These are phyloP conservation scores for Murina feae DNA, from an alignment of 2,113 vertebrate genomes.

Conservation along the genomic window DNA sequence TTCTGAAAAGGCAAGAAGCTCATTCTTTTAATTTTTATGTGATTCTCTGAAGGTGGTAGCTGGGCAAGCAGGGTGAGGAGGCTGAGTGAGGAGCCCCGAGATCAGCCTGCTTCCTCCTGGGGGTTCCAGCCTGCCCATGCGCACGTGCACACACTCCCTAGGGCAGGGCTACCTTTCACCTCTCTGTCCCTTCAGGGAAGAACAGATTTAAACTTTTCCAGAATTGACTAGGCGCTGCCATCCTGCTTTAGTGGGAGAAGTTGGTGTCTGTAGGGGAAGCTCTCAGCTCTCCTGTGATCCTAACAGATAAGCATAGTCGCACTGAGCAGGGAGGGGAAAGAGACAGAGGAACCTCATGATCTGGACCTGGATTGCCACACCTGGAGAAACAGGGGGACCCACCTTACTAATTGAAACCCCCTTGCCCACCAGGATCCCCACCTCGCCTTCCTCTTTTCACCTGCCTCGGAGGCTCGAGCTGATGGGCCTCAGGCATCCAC, in stretches of 20 bases:
- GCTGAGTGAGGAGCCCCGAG: neutral
- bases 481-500: neutral
- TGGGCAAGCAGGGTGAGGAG: neutral
- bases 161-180: neutral
- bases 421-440: neutral
- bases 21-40: neutral
- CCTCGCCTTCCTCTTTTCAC: neutral
- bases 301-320: neutral
- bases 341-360: rapidly evolving
- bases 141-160: neutral
- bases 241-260: neutral
- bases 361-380: neutral
- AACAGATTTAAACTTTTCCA: neutral
- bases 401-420: neutral
- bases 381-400: neutral
- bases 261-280: neutral
- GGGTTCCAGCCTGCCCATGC: neutral
- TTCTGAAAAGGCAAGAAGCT: neutral
- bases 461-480: neutral
- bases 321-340: neutral
- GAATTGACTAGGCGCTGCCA: neutral
- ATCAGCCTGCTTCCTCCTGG: neutral
- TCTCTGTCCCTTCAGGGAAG: neutral
- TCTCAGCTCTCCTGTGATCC: neutral
- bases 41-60: neutral